Conservation (phyloP, 2,113 vertebrate genomes). For the Apteryx owenii region DNA sequence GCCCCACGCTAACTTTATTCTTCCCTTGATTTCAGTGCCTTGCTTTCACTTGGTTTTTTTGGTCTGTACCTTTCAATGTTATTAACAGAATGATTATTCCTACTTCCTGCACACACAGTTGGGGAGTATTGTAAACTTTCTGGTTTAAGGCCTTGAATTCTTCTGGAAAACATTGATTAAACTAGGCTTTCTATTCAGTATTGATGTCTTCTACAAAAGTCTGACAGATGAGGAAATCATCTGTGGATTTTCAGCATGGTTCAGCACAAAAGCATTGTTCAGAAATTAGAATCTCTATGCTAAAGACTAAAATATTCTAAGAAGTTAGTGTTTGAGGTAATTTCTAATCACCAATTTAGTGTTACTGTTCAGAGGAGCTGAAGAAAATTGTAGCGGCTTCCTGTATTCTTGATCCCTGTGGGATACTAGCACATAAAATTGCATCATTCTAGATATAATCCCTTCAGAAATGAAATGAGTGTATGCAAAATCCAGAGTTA, state of each 20-base stretch:
- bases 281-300: not conserved
- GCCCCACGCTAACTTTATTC: not conserved
- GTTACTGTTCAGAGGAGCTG: not conserved
- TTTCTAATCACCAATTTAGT: not conserved
- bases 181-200: not conserved
- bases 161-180: not conserved
- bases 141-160: not conserved
- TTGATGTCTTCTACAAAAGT: not conserved
- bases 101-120: not conserved
- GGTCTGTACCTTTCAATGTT: not conserved
- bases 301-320: not conserved
- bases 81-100: not conserved
- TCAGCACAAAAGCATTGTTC: not conserved
- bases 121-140: not conserved
- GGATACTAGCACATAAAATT: not conserved
- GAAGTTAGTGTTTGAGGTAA: not conserved
- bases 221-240: not conserved
- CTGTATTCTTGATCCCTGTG: not conserved
- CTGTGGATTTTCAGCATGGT: not conserved
- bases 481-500: not conserved
- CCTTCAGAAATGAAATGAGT: no score
- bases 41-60: not conserved
- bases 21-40: not conserved
- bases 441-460: not conserved
- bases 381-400: not conserved